These are phyloP conservation scores for Tinamus major DNA, from an alignment of 2,797 vertebrate genomes.

Conservation along the genomic window DNA sequence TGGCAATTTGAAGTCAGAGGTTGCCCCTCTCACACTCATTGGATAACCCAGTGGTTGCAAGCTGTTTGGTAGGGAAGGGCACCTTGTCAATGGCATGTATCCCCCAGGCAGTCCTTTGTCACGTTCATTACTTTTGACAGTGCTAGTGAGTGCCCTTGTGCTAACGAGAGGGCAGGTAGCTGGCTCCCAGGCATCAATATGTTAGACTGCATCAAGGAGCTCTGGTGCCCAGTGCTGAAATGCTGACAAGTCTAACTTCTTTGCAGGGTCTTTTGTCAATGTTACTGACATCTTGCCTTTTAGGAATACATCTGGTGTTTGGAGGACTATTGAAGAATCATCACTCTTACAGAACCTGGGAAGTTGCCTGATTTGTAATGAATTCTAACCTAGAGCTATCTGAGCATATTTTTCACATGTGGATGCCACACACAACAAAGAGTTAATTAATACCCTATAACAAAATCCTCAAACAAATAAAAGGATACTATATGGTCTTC, in stretches of 20 bases:
- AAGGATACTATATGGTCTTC: not conserved
- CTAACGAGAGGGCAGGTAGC: constrained; percentile 26
- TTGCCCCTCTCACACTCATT: not conserved
- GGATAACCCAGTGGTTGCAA: not conserved
- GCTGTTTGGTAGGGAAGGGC: constrained; percentile 17
- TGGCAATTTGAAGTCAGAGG: not conserved
- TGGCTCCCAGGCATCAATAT: constrained; percentile 21
- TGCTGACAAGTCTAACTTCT: constrained; percentile 26
- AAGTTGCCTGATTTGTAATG: not conserved
- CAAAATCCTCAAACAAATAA: constrained; percentile 4
- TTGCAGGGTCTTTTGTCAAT: constrained; percentile 30
- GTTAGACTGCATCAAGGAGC: not conserved
- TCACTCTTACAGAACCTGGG: not conserved
- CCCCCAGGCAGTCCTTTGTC: not conserved
- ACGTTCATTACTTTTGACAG: constrained; percentile 30
- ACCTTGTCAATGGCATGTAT: constrained; percentile 22
- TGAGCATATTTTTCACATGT: not conserved
- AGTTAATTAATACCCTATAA: constrained; percentile 23
- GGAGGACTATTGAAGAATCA: constrained; percentile 6
- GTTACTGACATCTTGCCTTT: constrained; percentile 33
- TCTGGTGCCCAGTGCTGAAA: constrained; percentile 19
- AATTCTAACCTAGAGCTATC: not conserved
- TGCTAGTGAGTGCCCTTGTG: not conserved
- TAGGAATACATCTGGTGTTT: not conserved
- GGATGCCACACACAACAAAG: not conserved